These are phyloP conservation scores for Zelostemma sp. DNA, from an alignment of 1,140 invertebrate genomes.

Conservation along the genomic window DNA sequence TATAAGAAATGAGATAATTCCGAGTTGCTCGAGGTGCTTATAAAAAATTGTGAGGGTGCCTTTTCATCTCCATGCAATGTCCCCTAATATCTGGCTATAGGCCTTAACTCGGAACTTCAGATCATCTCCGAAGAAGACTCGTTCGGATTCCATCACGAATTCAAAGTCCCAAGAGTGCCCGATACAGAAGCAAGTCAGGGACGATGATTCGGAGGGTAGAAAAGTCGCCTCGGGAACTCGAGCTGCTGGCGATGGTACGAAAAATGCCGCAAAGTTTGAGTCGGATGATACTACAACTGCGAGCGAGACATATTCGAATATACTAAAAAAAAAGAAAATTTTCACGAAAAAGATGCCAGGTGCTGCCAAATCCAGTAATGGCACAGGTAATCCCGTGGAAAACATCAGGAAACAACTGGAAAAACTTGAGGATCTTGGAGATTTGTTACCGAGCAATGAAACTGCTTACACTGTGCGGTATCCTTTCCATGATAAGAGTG, in stretches of 20 bases:
- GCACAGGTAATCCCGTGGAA: conserved; percentile 78
- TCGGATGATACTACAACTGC: conserved; percentile 65
- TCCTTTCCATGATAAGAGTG: conserved; percentile 79
- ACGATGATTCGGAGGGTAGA: conserved; percentile 47
- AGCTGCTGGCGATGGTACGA: conserved; percentile 29
- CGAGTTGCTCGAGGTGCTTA: conserved; percentile 34
- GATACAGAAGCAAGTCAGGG: conserved; percentile 44
- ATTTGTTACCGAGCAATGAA: conserved; percentile 81
- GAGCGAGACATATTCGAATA: conserved; percentile 63
- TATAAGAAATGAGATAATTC: too few species aligned
- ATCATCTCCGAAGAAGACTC: conserved; percentile 64
- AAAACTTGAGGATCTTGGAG: conserved; percentile 83
- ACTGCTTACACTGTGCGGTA: conserved; percentile 80
- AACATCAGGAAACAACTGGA: conserved; percentile 81
- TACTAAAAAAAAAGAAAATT: conserved; percentile 56
- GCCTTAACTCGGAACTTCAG: conserved; percentile 69
- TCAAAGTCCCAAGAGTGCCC: conserved; percentile 53
- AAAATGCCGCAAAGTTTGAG: conserved; percentile 56
- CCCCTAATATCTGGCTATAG: conserved; percentile 70
- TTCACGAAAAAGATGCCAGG: conserved; percentile 68
- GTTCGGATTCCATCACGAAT: conserved; percentile 59
- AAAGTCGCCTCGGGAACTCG: conserved; percentile 41
- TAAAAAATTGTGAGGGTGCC: conserved; percentile 62
- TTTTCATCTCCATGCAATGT: conserved; percentile 67
- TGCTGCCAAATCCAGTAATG: conserved; percentile 52